Conservation (phyloP, 2,797 vertebrate genomes). For the Alosa sapidissima region DNA sequence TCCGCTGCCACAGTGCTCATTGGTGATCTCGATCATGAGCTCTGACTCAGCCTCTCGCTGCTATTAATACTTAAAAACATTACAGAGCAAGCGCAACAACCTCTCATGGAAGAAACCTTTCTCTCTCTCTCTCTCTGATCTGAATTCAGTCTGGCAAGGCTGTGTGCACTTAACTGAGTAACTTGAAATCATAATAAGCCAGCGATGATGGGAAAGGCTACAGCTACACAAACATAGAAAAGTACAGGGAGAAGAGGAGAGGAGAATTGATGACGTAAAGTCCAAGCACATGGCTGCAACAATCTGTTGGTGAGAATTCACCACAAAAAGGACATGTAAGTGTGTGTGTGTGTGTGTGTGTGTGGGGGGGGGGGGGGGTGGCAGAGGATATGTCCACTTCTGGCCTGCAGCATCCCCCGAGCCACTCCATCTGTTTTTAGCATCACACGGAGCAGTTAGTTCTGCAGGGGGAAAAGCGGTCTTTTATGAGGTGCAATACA, state of each 20-base stretch:
- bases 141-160: background rate
- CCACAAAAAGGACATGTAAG: background rate
- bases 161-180: background rate
- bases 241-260: background rate
- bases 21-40: background rate
- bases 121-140: background rate
- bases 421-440: constrained; percentile 9
- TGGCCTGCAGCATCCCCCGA: constrained; percentile 36
- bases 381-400: constrained; percentile 36
- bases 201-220: background rate
- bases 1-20: constrained; percentile 4
- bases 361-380: constrained; percentile 32
- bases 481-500: constrained; percentile 32
- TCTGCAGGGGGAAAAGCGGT: background rate
- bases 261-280: background rate
- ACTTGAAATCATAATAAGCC: background rate
- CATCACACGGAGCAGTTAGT: background rate
- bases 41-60: background rate
- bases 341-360: no score
- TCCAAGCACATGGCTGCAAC: background rate
- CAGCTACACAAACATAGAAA: background rate
- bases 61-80: constrained; percentile 1
- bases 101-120: background rate
- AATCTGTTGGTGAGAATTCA: background rate
- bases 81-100: background rate